Evolutionary conservation across 2,113 vertebrate species (phyloP), one percentile per base, ranked within the genome.

Genomic region (Callithrix jacchus): DNA sequence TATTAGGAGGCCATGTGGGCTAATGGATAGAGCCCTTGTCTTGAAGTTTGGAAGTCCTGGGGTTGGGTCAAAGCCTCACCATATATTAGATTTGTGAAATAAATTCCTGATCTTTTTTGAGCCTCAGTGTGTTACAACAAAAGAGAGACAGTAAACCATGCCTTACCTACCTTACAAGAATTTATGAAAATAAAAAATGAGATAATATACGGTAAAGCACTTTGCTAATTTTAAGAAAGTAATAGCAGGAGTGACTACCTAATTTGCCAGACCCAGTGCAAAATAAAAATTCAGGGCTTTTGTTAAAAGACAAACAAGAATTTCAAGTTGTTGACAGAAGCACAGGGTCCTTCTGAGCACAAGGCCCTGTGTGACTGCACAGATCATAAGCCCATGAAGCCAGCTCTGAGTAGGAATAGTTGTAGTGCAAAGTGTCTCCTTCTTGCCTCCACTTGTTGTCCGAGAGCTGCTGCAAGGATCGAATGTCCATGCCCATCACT

Each of bases 21-120:
- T 71, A 47, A 42, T 64, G 47, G 23, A 71, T 83, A 42, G 37
- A 87, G 8, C 37, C 21, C 20, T 45, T 74, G 1, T 37, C 37
- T 14, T 56, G 40, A 76, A 68, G 66, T 40, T 64, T 83, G 42
- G 79, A 32, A 82, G 18, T 64, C 20, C 18, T 66, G n/a, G 45
- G 3, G n/a, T 93, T 79, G 68, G 37, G 37, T 89, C 47, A 76
- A 37, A 80, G 30, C 6, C 76, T 30, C 82, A 56, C 9, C 1
- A 8, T n/a, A 18, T 70, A 61, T 92, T 92, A 95, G 37, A 35
- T 91, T 85, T 58, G 25, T 82, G 45, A 93, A 84, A 35, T 23
- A 74, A 54, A 77, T 37, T 25, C 1, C 4, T 93, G 73, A 27
- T 74, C 11, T 87, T 89, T 17, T 90, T 96, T 77, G n/a, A 92